Conservation (phyloP, 2,113 vertebrate genomes). For the Chionodraco myersi region DNA sequence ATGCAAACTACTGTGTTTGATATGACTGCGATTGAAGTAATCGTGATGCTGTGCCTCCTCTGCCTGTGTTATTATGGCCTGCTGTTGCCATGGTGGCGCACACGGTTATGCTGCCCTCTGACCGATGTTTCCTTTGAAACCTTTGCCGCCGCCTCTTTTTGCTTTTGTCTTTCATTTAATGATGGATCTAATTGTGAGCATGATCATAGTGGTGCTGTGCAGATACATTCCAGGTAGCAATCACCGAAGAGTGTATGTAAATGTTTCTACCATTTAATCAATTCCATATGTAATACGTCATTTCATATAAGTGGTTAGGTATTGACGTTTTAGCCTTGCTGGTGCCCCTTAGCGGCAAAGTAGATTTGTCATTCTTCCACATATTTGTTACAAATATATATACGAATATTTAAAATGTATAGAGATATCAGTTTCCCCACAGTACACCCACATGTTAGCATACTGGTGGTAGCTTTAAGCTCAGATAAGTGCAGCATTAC, state of each 20-base stretch:
- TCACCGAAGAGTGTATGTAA: neutral
- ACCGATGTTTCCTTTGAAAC: slow-evolving; percentile 10
- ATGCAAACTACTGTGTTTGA: slow-evolving; percentile 45
- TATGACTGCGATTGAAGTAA: slow-evolving; percentile 40
- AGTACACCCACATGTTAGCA: too few relatives aligned
- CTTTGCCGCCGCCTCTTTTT: neutral
- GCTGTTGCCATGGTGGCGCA: slow-evolving; percentile 53
- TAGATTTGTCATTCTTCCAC: neutral
- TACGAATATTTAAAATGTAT: neutral
- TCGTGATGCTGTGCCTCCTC: neutral
- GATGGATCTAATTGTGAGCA: neutral
- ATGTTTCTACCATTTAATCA: neutral
- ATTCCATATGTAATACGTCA: neutral
- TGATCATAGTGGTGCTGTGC: neutral
- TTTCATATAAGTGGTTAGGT: neutral
- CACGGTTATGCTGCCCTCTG: too few relatives aligned
- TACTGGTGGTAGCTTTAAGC: too few relatives aligned
- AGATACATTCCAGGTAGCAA: too few relatives aligned
- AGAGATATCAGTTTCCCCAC: neutral
- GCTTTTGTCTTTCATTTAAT: neutral
- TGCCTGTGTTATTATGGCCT: slow-evolving; percentile 18
- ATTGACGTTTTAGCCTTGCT: neutral
- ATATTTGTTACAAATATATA: neutral
- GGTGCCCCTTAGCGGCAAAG: neutral
- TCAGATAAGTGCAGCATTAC: too few relatives aligned